Conservation (phyloP, 2,888 invertebrate species). For the Lissonota sp. region DNA sequence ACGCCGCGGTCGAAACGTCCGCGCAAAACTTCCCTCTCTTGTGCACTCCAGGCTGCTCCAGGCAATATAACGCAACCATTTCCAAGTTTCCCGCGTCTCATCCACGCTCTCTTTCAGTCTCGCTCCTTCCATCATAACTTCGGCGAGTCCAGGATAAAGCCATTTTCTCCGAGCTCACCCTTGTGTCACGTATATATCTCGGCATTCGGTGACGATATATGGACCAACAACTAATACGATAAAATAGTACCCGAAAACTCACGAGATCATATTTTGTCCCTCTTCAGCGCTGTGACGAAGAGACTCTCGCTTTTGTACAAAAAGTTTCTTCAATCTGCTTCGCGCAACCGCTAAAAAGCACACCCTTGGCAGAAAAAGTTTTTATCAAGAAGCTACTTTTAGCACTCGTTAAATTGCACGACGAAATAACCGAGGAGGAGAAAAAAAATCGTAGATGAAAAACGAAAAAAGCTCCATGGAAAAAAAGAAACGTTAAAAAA, state of each 20-base stretch:
- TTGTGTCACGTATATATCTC: slow-evolving; percentile 32
- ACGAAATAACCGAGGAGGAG: slow-evolving; percentile 13
- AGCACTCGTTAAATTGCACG: slow-evolving; percentile 20
- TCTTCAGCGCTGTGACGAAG: neutral
- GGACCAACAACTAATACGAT: slow-evolving; percentile 14
- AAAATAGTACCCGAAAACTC: slow-evolving; percentile 24
- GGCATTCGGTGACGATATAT: slow-evolving; percentile 31
- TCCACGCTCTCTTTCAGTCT: slow-evolving; percentile 53
- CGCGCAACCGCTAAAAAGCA: neutral
- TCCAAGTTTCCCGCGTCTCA: slow-evolving; percentile 45
- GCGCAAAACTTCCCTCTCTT: slow-evolving; percentile 26
- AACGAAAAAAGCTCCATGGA: slow-evolving; percentile 10
- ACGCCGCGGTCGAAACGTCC: slow-evolving; percentile 48
- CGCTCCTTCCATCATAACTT: slow-evolving; percentile 28
- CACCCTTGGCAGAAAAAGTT: slow-evolving; percentile 10
- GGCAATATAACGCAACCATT: slow-evolving; percentile 62
- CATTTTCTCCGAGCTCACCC: slow-evolving; percentile 25
- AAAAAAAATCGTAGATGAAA: slow-evolving; percentile 19
- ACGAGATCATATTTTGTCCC: slow-evolving; percentile 29
- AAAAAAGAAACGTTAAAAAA: too few relatives aligned
- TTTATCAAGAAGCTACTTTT: slow-evolving; percentile 5
- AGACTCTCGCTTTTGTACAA: neutral
- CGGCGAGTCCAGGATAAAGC: slow-evolving; percentile 37
- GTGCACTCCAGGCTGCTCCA: slow-evolving; percentile 43
- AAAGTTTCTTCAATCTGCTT: slow-evolving; percentile 54